A percentile compares a stretch with the other conserved stretches of the same genome.
These are phyloP conservation scores for Labrus mixtus DNA, from an alignment of 2,113 vertebrate genomes.

Conservation along the genomic window DNA sequence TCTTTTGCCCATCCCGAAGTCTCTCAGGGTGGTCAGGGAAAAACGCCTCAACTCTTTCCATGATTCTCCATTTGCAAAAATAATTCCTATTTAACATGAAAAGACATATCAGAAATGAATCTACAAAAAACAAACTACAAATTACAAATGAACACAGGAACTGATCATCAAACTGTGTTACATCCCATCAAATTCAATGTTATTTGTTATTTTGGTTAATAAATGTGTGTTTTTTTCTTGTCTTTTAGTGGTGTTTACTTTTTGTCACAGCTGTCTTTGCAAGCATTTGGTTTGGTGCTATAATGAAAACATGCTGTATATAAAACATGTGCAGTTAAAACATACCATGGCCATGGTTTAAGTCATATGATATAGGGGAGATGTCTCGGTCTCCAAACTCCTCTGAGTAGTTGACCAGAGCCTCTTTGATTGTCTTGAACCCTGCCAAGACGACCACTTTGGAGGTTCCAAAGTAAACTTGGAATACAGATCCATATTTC, in stretches of 20 bases:
- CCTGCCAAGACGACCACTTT: slow-evolving; percentile 85
- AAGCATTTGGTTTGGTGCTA: no score
- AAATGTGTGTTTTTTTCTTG: no score
- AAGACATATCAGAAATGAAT: neutral
- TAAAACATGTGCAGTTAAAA: no score
- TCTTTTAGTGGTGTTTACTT: no score
- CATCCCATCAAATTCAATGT: no score
- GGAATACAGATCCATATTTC: slow-evolving; percentile 86
- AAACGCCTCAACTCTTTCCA: slow-evolving; percentile 81
- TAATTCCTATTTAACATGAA: slow-evolving; percentile 56
- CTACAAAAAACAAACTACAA: no score
- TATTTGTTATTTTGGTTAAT: no score
- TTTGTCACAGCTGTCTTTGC: no score
- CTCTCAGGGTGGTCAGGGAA: slow-evolving; percentile 68
- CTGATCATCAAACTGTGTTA: no score
- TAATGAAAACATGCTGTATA: no score
- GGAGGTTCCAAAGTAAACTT: slow-evolving; percentile 82
- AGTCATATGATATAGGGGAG: neutral
- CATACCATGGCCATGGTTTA: neutral
- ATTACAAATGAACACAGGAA: no score
- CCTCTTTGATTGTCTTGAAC: slow-evolving; percentile 60
- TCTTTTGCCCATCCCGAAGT: slow-evolving; percentile 81
- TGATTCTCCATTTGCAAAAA: slow-evolving; percentile 69
- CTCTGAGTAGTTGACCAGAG: neutral
- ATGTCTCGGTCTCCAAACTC: neutral